Base-by-base conservation (phyloP, 2,113 vertebrate genomes). In the Rhadina sibilatrix region DNA sequence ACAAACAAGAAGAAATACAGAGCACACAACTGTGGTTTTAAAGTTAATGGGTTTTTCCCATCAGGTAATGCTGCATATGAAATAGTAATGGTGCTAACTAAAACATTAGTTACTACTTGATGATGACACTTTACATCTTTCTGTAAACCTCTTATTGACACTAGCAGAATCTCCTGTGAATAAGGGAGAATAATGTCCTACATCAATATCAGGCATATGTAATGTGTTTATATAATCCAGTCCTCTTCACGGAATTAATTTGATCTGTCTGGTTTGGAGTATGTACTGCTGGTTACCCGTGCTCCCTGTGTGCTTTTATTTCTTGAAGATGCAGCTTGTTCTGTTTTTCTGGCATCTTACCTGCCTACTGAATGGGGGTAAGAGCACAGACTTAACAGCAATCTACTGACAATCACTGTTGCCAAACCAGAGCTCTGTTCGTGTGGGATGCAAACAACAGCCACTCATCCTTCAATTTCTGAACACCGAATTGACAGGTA, bases 81-180 rank as follows among this genome's bases (percentile, higher is more conserved):
- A 95, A 89, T 95, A 91, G 90, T 84, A 93, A 96, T 87, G 57
- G 74, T 87, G 49, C 64, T 95, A 92, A 93, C 93, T 92, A 96
- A 94, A 95, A 89, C 77, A 83, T 93, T 83, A 96, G 80, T 94
- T 89, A 83, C 72, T 87, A 75, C 81, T 94, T 66, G 80, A 64
- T 56, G 79, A 83, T 90, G 76, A 90, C 69, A 74, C 42, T 83
- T 64, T 83, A 80, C 54, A 92, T 86, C 56, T 90, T 83, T 86
- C 76, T 82, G 69, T 75, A 95, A 92, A 92, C 64, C 71, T 93
- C 71, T 68, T 91, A 83, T 84, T 92, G 80, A 95, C 77, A 91
- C 56, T 59, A 84, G 40, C 52, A 76, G 77, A 91, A 94, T 84
- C 80, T 83, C 72, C 68, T 79, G 80, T 87, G 81, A 95, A 91